Percentiles rank a stretch among this genome's conserved stretches.
These are phyloP conservation scores for Catonia carolina DNA, from an alignment of 2,888 invertebrate species.

Conservation along the genomic window DNA sequence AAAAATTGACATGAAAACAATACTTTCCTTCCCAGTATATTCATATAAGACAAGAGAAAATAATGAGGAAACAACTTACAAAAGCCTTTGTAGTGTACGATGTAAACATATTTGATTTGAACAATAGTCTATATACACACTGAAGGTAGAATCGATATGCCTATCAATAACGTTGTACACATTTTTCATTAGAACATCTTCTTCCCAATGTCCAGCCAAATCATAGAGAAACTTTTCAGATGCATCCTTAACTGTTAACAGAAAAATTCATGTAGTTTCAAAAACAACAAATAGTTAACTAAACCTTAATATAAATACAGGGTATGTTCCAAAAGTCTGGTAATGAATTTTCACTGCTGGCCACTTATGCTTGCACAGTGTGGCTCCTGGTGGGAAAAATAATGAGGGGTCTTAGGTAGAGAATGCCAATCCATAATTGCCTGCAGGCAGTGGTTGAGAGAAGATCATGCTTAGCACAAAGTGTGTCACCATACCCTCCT, in stretches of 20 bases:
- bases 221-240: conserved; percentile 26
- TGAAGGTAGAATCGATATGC: conserved; percentile 17
- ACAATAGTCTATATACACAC: conserved; percentile 24
- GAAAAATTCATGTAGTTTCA: background rate
- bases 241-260: conserved; percentile 21
- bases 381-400: no score
- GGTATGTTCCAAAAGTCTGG: no score
- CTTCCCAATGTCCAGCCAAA: conserved; percentile 24
- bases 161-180: conserved; percentile 19
- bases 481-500: no score
- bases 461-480: no score
- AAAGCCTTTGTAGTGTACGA: conserved; percentile 21
- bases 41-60: no score
- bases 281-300: background rate
- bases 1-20: no score
- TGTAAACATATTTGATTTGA: conserved; percentile 25
- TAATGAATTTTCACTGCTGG: no score
- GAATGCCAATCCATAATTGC: no score
- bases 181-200: conserved; percentile 21
- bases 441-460: no score
- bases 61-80: conserved; percentile 20
- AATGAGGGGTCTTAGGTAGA: no score
- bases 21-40: no score
- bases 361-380: no score
- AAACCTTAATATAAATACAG: background rate